phyloP scores from a whole-genome alignment of 2,888 invertebrate species.

The Dromius quadrimaculatus region DNA sequence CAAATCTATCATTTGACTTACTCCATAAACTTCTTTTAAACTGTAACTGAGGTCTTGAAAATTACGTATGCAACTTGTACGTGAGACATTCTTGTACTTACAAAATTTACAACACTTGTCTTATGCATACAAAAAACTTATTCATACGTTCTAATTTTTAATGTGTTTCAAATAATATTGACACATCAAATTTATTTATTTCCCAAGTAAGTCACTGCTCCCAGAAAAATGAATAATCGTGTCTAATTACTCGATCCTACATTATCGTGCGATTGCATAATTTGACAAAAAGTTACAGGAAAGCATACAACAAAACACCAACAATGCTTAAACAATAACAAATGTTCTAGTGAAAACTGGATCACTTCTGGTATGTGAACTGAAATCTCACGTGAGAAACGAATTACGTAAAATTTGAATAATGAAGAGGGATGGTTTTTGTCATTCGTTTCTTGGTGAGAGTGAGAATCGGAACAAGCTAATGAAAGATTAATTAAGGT shows the following conservation, averaged over 20 bases:
- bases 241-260: neutral
- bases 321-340: constrained; percentile 32
- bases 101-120: no score
- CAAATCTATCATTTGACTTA: no score
- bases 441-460: neutral
- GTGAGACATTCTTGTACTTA: no score
- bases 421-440: constrained; percentile 11
- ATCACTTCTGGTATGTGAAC: constrained; percentile 34
- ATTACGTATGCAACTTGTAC: no score
- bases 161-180: neutral
- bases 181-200: neutral
- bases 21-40: no score
- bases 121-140: no score
- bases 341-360: constrained; percentile 46
- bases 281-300: neutral
- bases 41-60: no score
- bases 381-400: constrained; percentile 14
- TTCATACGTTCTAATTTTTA: no score
- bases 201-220: constrained; percentile 9
- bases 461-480: constrained; percentile 7
- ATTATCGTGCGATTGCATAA: constrained; percentile 6
- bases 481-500: constrained; percentile 27
- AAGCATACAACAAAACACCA: neutral
- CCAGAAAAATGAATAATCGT: constrained; percentile 1
- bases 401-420: constrained; percentile 30